Base-by-base conservation (phyloP, 1,140 invertebrate genomes). In the Condylostylus longicornis region DNA sequence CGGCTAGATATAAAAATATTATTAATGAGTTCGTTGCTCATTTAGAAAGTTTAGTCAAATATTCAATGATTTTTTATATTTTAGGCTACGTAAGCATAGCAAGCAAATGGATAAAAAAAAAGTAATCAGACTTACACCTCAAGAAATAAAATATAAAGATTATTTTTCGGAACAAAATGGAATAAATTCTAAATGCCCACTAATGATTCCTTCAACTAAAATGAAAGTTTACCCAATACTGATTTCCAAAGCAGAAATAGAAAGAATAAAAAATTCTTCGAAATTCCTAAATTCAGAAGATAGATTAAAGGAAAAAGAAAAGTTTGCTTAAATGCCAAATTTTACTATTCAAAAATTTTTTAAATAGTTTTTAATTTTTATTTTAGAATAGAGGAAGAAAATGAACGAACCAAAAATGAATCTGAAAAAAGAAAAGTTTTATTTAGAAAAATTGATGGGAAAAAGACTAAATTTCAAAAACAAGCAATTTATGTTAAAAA, bases 371-470 rank as follows among this genome's bases (percentile, higher is more conserved):
- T n/a, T n/a, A n/a, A n/a, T n/a, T n/a, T n/a, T n/a, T n/a, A n/a
- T n/a, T n/a, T 8, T 35, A 23, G 35, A 10, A 42, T 37, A 5
- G 51, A 58, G 25, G 39, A 47, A 21, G 47, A 54, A 14, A 47
- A 51, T 20, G 45, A 52, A 12, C 35, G 33, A 15, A 43, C 58
- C 28, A 27, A 55, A 35, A 36, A 51, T 18, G 33, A 54, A 33
- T 48, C 50, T 5, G 53, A 61, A 39, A 39, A 45, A 14, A 37
- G 46, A 9, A 46, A 49, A 5, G 38, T 28, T 10, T 41, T 44
- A 8, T 55, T 54, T 30, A 49, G 47, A 31, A 34, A 48, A 38
- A 57, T 60, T 17, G 58, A 61, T 31, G 54, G 51, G 4, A 42
- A 19, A 12, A 38, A 34, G 23, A 8, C 5, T 13, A 19, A 33